Evolutionary conservation across 2,888 invertebrate genomes (phyloP), one percentile per base, ranked within the genome.

Genomic region (Empis stercorea): DNA sequence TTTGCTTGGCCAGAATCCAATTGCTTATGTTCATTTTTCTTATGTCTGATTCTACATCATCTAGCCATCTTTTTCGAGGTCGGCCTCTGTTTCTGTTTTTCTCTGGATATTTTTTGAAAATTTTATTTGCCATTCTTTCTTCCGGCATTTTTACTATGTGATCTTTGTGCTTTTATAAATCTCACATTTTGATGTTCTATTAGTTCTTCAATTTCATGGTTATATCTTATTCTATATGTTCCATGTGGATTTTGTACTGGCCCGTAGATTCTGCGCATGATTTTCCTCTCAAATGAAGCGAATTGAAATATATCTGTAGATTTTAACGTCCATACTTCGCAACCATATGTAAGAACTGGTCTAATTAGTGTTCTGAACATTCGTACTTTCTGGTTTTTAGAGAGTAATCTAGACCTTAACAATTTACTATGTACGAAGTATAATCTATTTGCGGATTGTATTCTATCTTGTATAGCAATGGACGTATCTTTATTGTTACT

Each of bases 401-500:
- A 20, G 20, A 3, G 20, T 20, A 20, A 20, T 20, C 20, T 20
- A 5, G 5, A 20, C 20, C 5, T 5, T 20, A 20, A 20, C 3
- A 20, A 5, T 20, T 5, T 20, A 20, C 5, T 20, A 20, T 20
- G 20, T 20, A 20, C 20, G 20, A 20, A 20, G 20, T 20, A 20
- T 20, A 20, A 5, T 20, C 5, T 20, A 20, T 20, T 20, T 20
- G 20, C 20, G 20, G 20, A 20, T 20, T 20, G 20, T 20, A 20
- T 20, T 20, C 20, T 20, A 20, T 20, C 20, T 11, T 44, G 44
- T 20, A 37, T 44, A 30, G 44, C 36, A 44, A 44, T 44, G 23
- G 20, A 9, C 36, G 38, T 23, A 16, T 30, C 15, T 11, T 45
- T 9, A 17, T 39, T 39, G 30, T 15, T 17, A n/a, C n/a, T n/a